phyloP scores from a whole-genome alignment of 2,888 invertebrate genomes.

The Timema cristinae region DNA sequence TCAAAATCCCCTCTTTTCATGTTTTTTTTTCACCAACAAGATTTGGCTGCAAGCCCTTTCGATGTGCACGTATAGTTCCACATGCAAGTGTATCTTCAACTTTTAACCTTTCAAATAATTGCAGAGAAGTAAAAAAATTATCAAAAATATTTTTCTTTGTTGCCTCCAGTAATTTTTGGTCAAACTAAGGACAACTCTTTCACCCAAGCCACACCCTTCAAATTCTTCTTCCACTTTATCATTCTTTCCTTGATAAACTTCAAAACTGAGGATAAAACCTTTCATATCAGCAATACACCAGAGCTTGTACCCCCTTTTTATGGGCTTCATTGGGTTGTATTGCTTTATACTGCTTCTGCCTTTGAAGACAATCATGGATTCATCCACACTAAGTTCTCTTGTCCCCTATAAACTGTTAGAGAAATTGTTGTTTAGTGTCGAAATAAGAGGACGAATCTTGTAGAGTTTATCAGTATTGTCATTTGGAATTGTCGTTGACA shows the following conservation, averaged over 20 bases:
- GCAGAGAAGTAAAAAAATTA: constrained; percentile 29
- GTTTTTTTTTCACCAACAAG: constrained; percentile 23
- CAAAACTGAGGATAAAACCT: constrained; percentile 32
- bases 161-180: constrained; percentile 17
- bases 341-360: constrained; percentile 25
- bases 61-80: constrained; percentile 25
- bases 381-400: constrained; percentile 32
- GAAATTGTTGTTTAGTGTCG: constrained; percentile 27
- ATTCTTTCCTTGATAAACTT: constrained; percentile 35
- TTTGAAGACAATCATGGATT: constrained; percentile 25
- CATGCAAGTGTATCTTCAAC: constrained; percentile 26
- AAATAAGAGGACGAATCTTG: constrained; percentile 28
- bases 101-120: constrained; percentile 26
- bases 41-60: constrained; percentile 25
- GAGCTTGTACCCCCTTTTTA: constrained; percentile 35
- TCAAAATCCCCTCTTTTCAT: constrained; percentile 33
- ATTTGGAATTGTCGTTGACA: constrained; percentile 29
- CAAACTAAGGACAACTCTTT: constrained; percentile 27
- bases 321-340: constrained; percentile 35
- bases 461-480: constrained; percentile 29
- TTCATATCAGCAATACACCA: constrained; percentile 28
- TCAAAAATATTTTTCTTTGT: constrained; percentile 25
- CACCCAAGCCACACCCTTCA: constrained; percentile 25
- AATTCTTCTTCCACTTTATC: constrained; percentile 29
- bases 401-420: constrained; percentile 33